A percentile compares a stretch with the other conserved stretches of the same genome.
Evolutionary conservation across 2,113 vertebrate genomes (phyloP).

Genomic region (Athene cunicularia): DNA sequence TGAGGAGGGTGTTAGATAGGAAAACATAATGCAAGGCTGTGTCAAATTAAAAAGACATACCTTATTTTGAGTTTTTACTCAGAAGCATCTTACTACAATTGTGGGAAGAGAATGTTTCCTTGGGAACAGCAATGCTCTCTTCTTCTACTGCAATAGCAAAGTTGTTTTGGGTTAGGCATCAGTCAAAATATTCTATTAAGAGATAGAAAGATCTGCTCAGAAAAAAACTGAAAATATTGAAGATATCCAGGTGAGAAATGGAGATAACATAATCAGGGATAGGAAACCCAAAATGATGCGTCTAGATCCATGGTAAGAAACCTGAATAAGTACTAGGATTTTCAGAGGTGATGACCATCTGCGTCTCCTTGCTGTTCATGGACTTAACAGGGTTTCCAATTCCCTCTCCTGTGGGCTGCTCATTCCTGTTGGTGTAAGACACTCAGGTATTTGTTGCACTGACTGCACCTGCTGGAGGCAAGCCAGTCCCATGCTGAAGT

Average conservation of each 20-base stretch:
- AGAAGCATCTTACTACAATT: not conserved
- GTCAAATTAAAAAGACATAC: not conserved
- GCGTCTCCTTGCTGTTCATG: not conserved
- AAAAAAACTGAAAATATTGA: slow-evolving; percentile 26
- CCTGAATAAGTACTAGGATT: not conserved
- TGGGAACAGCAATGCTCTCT: not conserved
- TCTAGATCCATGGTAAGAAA: not conserved
- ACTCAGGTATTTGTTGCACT: not conserved
- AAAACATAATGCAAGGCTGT: not conserved
- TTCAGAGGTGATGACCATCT: not conserved
- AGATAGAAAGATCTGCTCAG: slow-evolving; percentile 4
- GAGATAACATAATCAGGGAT: not conserved
- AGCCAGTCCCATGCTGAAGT: not conserved
- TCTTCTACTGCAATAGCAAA: slow-evolving; percentile 1
- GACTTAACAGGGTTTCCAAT: not conserved
- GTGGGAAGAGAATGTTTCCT: not conserved
- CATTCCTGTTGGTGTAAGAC: not conserved
- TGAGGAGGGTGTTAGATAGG: not conserved
- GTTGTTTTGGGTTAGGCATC: not conserved
- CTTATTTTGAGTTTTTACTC: not conserved
- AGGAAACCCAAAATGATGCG: not conserved
- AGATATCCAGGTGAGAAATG: not conserved
- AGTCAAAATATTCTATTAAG: slow-evolving; percentile 16
- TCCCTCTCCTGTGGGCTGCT: not conserved
- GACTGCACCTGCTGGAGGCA: not conserved